A percentile compares a stretch with the other conserved stretches of the same genome.
phyloP scores from a whole-genome alignment of 2,888 invertebrate genomes.

The Brenthis daphne region DNA sequence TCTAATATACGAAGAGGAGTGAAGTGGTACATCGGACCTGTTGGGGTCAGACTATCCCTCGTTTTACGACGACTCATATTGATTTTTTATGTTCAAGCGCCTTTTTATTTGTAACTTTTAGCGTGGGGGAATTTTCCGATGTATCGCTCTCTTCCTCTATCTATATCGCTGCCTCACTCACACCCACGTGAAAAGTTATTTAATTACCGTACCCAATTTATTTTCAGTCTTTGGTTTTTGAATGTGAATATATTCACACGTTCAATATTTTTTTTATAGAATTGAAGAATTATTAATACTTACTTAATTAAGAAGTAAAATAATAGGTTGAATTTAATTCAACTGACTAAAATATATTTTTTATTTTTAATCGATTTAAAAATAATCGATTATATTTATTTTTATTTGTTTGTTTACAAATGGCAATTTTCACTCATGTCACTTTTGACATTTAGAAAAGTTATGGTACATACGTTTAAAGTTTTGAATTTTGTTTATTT shows the following conservation, averaged over 20 bases:
- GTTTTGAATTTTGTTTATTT: too few species aligned
- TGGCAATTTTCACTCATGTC: too few species aligned
- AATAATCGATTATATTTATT: too few species aligned
- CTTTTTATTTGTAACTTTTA: conserved; percentile 60
- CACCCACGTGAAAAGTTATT: conserved; percentile 41
- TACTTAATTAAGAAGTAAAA: too few species aligned
- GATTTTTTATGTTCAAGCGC: conserved; percentile 61
- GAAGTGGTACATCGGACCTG: background rate
- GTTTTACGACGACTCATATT: conserved; percentile 49
- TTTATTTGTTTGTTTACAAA: too few species aligned
- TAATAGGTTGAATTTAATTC: too few species aligned
- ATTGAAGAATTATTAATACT: background rate
- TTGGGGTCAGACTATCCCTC: conserved; percentile 47
- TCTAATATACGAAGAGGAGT: background rate
- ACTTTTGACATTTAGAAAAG: too few species aligned
- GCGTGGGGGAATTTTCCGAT: conserved; percentile 43
- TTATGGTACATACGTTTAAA: too few species aligned
- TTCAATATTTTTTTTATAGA: background rate
- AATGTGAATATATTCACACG: background rate
- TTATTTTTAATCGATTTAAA: too few species aligned
- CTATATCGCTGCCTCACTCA: conserved; percentile 48
- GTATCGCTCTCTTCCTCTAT: conserved; percentile 11
- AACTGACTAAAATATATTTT: too few species aligned
- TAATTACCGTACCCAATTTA: conserved; percentile 24
- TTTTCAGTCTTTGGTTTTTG: background rate